Evolutionary conservation across 2,888 invertebrate species (phyloP).

Genomic region (Artemia sp.): DNA sequence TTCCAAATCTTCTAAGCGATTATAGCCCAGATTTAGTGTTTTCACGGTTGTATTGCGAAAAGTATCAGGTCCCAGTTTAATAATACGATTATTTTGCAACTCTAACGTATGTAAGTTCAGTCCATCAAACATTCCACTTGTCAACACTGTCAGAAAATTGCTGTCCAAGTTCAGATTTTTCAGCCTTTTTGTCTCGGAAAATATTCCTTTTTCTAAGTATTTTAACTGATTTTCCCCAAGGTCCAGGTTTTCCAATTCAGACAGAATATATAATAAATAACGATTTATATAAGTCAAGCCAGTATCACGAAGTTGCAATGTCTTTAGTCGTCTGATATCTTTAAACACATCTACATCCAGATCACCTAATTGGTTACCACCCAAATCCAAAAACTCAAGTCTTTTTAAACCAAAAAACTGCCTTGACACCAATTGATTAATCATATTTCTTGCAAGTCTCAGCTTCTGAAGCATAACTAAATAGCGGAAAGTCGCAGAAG

Average conservation of each 20-base stretch:
- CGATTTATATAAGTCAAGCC: conserved; percentile 54
- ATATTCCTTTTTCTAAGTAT: conserved; percentile 25
- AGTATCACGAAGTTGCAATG: conserved; percentile 54
- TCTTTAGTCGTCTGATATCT: conserved; percentile 44
- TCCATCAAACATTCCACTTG: conserved; percentile 26
- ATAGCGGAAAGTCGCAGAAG: conserved; percentile 56
- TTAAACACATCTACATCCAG: conserved; percentile 48
- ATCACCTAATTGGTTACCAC: conserved; percentile 53
- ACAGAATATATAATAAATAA: conserved; percentile 45
- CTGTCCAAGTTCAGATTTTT: conserved; percentile 43
- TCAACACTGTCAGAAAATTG: conserved; percentile 50
- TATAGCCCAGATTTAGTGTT: conserved; percentile 55
- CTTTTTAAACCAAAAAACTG: conserved; percentile 28
- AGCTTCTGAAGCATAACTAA: conserved; percentile 45
- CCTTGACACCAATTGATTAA: conserved; percentile 42
- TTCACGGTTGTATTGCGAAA: conserved; percentile 52
- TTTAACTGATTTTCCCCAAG: conserved; percentile 25
- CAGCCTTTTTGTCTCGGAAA: conserved; percentile 23
- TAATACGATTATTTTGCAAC: conserved; percentile 53
- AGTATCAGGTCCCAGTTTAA: conserved; percentile 52
- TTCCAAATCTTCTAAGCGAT: conserved; percentile 52
- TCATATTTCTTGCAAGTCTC: conserved; percentile 47
- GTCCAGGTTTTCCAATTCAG: conserved; percentile 26
- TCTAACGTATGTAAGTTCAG: conserved; percentile 32
- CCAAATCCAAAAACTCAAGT: conserved; percentile 42